Base-by-base conservation (phyloP, 2,113 vertebrate genomes). In the Conger conger region DNA sequence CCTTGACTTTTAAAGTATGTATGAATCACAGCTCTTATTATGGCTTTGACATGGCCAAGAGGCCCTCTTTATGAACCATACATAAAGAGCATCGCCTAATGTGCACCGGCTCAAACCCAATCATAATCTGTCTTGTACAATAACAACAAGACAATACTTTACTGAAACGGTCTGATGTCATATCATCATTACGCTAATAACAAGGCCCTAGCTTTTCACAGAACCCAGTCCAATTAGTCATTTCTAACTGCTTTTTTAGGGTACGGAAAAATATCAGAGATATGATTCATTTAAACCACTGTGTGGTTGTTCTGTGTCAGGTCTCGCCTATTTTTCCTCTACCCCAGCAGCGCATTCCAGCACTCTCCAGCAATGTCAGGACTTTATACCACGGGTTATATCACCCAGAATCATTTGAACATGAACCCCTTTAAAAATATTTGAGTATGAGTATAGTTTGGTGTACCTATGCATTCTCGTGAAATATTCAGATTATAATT, bases 81-180 rank as follows among this genome's bases (percentile, higher is more conserved):
- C 92, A 95, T 94, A 94, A 92, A 89, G 92, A 92, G 90, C 91
- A 89, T 92, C 92, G 91, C 90, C 91, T 95, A 95, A 94, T 91
- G 93, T 93, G 93, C 88, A 81, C 91, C 73, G 86, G 89, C 91
- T 86, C 88, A 91, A 92, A 94, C 82, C 92, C 93, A 94, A 95
- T 95, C 93, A 95, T 94, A 95, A 94, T 96, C 93, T 81, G 93
- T 96, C 94, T 95, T 93, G 80, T 87, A 91, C 92, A 95, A 94
- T 93, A 95, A 95, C 94, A 95, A 96, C 94, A 95, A 94, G 93
- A 95, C 93, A 92, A 94, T 94, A 92, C 92, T 91, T 94, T 93
- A 94, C 84, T 87, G 90, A 91, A 91, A 93, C 93, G 63, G 91
- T 90, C 92, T 94, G 93, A 95, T 95, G 94, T 94, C 94, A 94